Base-by-base conservation (phyloP, 2,113 vertebrate genomes). In the Gnathonemus longibarbis region DNA sequence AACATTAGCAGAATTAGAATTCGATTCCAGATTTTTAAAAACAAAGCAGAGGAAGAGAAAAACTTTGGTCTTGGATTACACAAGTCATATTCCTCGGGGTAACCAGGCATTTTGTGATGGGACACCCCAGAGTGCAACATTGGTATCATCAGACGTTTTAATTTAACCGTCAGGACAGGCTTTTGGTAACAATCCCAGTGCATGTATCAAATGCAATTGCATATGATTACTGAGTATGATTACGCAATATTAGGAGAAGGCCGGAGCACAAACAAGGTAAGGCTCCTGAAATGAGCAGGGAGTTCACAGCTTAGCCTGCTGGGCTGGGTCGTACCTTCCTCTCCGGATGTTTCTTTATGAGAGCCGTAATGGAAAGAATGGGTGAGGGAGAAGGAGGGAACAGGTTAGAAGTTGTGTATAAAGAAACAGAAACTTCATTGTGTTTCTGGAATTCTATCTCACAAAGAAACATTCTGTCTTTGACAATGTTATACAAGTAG, bases 291-390 rank as follows among this genome's bases (percentile, higher is more conserved):
- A 80, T 80, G 21, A 19, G 21, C 24, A 52, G 46, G 39, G 66
- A 45, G 19, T 45, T 95, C 96, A 97, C 93, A 96, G 93, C 92
- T 93, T 95, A 94, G 93, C 95, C 93, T 96, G 95, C 93, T 96
- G 96, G 90, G 96, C 93, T 27, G 96, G 94, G 91, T 96, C 97
- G 5, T 99, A 99, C 98, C 98, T 99, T 98, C 98, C 98, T 94
- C 97, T 95, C 24, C 98, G 97, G 93, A 99, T 98, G 96, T 99
- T 99, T 96, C 98, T 99, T 96, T 74, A 91, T 88, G 56, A 8
- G n/a, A 88, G 91, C 35, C 91, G 62, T 50, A 89, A 89, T 24
- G 74, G 74, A 80, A 52, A 58, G 5, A 56, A 19, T 46, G 85
- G 5, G 7, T 39, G 89, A 27, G 70, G 84, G 11, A 90, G 27